These are phyloP conservation scores for Minunthozetes semirufus DNA, from an alignment of 2,888 invertebrate genomes.

Conservation along the genomic window DNA sequence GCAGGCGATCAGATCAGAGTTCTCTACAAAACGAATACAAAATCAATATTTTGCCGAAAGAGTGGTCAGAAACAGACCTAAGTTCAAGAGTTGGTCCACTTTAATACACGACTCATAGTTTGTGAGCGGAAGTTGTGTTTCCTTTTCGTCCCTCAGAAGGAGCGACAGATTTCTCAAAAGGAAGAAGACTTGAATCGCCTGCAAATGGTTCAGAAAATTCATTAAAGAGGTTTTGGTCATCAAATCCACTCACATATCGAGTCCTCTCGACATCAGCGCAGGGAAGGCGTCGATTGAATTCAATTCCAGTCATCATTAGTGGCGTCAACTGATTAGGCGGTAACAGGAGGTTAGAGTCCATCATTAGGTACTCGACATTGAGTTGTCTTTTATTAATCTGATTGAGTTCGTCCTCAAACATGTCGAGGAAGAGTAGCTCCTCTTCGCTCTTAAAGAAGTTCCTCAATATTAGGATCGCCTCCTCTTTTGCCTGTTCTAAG, in stretches of 20 bases:
- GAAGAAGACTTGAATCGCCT: constrained; percentile 87
- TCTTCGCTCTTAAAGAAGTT: constrained; percentile 84
- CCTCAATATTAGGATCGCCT: constrained; percentile 72
- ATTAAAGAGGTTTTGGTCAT: background rate
- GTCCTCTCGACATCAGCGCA: constrained; percentile 77
- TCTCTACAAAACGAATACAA: constrained; percentile 60
- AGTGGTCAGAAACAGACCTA: constrained; percentile 60
- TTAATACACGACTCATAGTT: constrained; percentile 81
- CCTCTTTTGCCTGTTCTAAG: constrained; percentile 65
- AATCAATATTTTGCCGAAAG: constrained; percentile 45
- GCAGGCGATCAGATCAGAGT: constrained; percentile 94
- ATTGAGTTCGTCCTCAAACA: constrained; percentile 97
- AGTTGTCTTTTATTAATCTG: constrained; percentile 76
- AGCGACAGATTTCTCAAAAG: constrained; percentile 71
- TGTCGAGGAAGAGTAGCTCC: constrained; percentile 77
- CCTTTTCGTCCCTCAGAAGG: constrained; percentile 69
- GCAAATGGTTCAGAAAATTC: constrained; percentile 22
- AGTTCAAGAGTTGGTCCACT: constrained; percentile 86
- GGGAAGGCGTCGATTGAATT: constrained; percentile 84
- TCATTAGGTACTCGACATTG: constrained; percentile 89
- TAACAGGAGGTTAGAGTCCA: constrained; percentile 88
- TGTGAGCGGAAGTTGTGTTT: constrained; percentile 79
- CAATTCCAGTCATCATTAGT: constrained; percentile 72
- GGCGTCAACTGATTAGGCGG: constrained; percentile 87
- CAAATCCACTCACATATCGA: constrained; percentile 49